These are phyloP conservation scores for Melieria crassipennis DNA, from an alignment of 2,888 invertebrate genomes.

Conservation along the genomic window DNA sequence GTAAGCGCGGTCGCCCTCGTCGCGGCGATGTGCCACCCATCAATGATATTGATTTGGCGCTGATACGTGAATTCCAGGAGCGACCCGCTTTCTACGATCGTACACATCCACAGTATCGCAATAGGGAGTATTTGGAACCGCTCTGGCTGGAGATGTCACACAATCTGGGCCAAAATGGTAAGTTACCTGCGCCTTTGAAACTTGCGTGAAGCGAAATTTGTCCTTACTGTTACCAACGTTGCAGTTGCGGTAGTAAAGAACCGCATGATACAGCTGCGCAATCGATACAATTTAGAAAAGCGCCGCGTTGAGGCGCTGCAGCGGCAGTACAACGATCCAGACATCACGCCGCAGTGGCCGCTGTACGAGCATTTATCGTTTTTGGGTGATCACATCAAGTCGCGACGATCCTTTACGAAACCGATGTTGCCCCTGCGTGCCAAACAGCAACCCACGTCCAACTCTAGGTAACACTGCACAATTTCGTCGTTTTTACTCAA, in stretches of 20 bases:
- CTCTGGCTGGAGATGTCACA: constrained; percentile 51
- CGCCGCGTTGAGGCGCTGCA: constrained; percentile 49
- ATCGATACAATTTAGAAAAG: constrained; percentile 56
- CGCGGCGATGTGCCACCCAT: constrained; percentile 47
- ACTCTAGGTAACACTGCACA: constrained; percentile 27
- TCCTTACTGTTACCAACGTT: neutral
- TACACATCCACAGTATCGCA: constrained; percentile 49
- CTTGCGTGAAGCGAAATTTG: neutral
- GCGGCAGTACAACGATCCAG: constrained; percentile 39
- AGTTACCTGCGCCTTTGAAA: neutral
- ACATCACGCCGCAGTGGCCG: constrained; percentile 51
- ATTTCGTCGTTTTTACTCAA: too few relatives aligned
- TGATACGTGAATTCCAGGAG: constrained; percentile 52
- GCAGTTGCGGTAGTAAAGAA: constrained; percentile 50
- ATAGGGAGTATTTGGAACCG: constrained; percentile 48
- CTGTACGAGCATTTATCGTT: constrained; percentile 51
- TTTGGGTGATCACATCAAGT: constrained; percentile 51
- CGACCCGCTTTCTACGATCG: constrained; percentile 53
- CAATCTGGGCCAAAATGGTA: constrained; percentile 48
- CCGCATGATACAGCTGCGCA: constrained; percentile 55
- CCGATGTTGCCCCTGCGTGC: constrained; percentile 14
- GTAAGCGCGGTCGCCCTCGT: constrained; percentile 53
- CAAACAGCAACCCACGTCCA: constrained; percentile 6
- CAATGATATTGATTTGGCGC: constrained; percentile 50
- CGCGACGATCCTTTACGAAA: constrained; percentile 47